Base-by-base conservation (phyloP, 1,140 invertebrate genomes). In the Scylla paramamosain region DNA sequence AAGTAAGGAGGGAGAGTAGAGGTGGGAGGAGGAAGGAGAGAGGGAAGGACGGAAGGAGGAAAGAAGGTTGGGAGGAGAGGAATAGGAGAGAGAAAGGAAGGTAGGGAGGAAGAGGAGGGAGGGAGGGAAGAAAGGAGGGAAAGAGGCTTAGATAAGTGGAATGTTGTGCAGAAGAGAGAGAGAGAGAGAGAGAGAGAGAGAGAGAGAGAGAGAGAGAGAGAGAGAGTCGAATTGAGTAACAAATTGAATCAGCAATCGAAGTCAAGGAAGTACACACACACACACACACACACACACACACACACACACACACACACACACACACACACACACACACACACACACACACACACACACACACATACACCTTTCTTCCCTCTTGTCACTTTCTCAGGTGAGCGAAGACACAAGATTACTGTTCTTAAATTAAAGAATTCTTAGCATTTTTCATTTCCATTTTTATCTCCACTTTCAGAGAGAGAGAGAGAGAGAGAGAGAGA, bases 401-500 rank as follows among this genome's bases (percentile, higher is more conserved):
- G 59, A 16, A 67, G 20, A 16, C 20, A 10, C 20, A 77, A n/a
- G 20, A 77, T 3, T 77, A 3, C 20, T 20, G 12, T 77, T 20
- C 7, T 1, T 77, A 77, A 77, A 7, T 77, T 2, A 25, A 77
- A 59, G 10, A 14, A 3, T 59, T 59, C 12, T 12, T 14, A 3
- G 52, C 10, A 3, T 48, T 59, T 59, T 59, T 20, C 52, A 12
- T 12, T 59, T 12, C 10, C 25, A n/a, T 77, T 77, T 20, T 77
- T n/a, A 16, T 77, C 2, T 77, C 67, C n/a, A 77, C 16, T 67
- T 25, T 67, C n/a, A 77, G 67, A 77, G 25, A 77, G 67, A 77
- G 67, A 77, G 67, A 77, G 67, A 77, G 67, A 77, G 67, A 77
- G 67, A 77, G 67, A 77, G 67, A 77, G 67, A 77, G 67, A 77